A percentile compares a stretch with the other conserved stretches of the same genome.
Conservation (phyloP, 2,888 invertebrate genomes). For the Stenurella melanura region DNA sequence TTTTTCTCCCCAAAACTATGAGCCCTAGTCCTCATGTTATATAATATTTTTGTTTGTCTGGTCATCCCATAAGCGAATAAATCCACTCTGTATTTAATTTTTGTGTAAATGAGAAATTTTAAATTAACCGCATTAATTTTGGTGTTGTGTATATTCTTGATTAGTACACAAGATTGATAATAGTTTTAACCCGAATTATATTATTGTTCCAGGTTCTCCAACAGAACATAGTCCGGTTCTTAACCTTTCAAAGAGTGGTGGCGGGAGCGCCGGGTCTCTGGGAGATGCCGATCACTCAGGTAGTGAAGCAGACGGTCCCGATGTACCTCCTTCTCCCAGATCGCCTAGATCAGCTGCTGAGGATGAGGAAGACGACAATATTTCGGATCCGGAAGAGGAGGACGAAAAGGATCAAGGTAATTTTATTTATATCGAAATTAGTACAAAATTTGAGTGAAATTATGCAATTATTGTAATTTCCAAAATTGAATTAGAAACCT, state of each 20-base stretch:
- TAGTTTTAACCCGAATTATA: slow-evolving; percentile 34
- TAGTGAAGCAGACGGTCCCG: slow-evolving; percentile 79
- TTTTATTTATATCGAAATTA: background rate
- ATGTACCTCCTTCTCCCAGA: slow-evolving; percentile 76
- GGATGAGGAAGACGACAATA: slow-evolving; percentile 90
- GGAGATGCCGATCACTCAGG: slow-evolving; percentile 81
- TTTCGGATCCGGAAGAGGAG: slow-evolving; percentile 90
- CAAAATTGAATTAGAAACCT: no score
- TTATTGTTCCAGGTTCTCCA: slow-evolving; percentile 82
- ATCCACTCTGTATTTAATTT: no score
- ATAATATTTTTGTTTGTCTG: no score
- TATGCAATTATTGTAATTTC: no score
- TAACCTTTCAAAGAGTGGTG: slow-evolving; percentile 92
- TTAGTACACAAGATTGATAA: background rate
- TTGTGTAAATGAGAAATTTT: no score
- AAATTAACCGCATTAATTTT: no score
- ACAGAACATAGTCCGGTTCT: slow-evolving; percentile 91
- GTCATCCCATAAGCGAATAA: no score
- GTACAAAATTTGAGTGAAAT: no score
- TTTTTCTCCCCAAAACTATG: no score
- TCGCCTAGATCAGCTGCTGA: slow-evolving; percentile 82
- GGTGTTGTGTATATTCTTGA: background rate
- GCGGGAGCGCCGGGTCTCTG: slow-evolving; percentile 81
- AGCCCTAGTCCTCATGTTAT: no score
- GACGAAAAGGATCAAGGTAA: slow-evolving; percentile 90